Percentiles rank a stretch among this genome's conserved stretches.
phyloP scores from a whole-genome alignment of 1,140 invertebrate species.

The Nilaparvata lugens region DNA sequence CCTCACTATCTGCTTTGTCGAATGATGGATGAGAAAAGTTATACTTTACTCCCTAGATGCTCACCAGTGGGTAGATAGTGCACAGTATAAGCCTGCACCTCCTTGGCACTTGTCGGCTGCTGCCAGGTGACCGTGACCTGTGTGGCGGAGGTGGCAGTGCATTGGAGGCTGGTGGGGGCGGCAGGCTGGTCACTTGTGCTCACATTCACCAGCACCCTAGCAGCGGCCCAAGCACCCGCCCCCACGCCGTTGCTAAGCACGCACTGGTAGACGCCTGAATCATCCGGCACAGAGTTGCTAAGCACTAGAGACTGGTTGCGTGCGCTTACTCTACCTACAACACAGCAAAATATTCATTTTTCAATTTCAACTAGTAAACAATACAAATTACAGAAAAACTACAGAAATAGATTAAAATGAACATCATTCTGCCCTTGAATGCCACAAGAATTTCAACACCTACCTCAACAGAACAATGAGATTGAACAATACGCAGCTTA shows the following conservation, averaged over 20 bases:
- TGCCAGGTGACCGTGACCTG: constrained; percentile 48
- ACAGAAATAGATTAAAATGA: too few species aligned
- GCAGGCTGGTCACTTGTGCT: constrained; percentile 42
- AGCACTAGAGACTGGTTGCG: constrained; percentile 47
- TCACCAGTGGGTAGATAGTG: constrained; percentile 50
- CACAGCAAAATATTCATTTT: too few species aligned
- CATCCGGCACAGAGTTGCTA: constrained; percentile 51
- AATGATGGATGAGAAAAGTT: too few species aligned
- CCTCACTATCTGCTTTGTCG: too few species aligned
- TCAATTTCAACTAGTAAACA: too few species aligned
- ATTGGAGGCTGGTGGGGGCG: constrained; percentile 46
- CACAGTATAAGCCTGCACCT: constrained; percentile 46
- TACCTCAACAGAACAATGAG: too few species aligned
- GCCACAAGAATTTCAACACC: too few species aligned
- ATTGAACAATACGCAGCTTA: too few species aligned
- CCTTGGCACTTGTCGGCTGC: constrained; percentile 33
- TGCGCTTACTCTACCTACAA: constrained; percentile 42
- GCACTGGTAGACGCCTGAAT: constrained; percentile 69
- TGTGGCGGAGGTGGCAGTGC: constrained; percentile 42
- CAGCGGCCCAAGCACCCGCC: constrained; percentile 48
- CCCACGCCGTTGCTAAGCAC: constrained; percentile 57
- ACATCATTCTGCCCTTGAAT: too few species aligned
- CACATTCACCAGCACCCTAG: constrained; percentile 43
- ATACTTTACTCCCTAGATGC: too few species aligned
- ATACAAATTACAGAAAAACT: too few species aligned